Evolutionary conservation across 2,888 invertebrate genomes (phyloP), one percentile per base, ranked within the genome.

Genomic region (Eristalis arbustorum): DNA sequence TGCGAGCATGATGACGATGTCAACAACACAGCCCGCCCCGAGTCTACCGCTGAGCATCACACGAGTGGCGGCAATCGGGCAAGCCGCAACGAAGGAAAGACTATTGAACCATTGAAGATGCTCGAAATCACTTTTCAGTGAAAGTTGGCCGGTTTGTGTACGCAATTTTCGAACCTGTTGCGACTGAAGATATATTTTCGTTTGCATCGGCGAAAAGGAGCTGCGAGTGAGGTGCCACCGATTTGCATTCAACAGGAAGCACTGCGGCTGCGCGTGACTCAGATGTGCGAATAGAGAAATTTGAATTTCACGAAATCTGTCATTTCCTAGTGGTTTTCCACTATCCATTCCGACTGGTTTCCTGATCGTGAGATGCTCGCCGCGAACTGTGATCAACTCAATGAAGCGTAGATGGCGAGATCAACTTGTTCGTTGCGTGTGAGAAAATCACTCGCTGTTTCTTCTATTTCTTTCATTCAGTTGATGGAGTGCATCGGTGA

Each of bases 51-150:
- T 1, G 57, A 49, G 25, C 34, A 25, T 14, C 49, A 28, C 67
- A 68, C 61, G 57, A 66, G 31, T 49, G 49, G n/a, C 56, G 31
- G 28, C 64, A 59, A 22, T 37, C 59, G 57, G 56, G 22, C 31
- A 56, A 23, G 37, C 68, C 14, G 34, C 40, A 14, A 5, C 14
- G 23, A 63, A 57, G 40, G 72, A 73, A 63, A 76, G 85, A 85
- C 76, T 81, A 77, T 85, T 85, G 85, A 85, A 82, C 85, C 69
- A 71, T 69, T 82, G 82, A 85, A 85, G 85, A 85, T 85, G 85
- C 31, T 81, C 81, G 69, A 23, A 57, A 18, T 18, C 28, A 82
- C 69, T 69, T 66, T 64, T 37, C 62, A 74, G 82, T 69, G 85
- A 85, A 85, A 85, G 77, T 85, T 68, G 22, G 28, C 34, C 63